phyloP scores from a whole-genome alignment of 2,888 invertebrate genomes.

The Polia nebulosa region DNA sequence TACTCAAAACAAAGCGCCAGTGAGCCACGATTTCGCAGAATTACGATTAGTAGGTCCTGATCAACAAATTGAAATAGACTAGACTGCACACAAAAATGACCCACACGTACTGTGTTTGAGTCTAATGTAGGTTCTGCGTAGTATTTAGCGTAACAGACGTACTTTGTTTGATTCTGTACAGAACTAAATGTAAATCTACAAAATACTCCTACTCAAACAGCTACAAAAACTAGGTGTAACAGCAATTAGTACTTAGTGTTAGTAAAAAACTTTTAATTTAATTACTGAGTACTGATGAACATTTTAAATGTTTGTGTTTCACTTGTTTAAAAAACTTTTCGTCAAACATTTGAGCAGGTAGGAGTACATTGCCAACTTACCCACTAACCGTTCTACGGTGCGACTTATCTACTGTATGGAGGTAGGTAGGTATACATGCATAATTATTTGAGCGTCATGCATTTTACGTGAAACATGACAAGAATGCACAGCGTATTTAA shows the following conservation, averaged over 20 bases:
- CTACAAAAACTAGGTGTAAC: not conserved
- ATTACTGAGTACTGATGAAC: not conserved
- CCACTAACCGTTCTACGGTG: slow-evolving; percentile 22
- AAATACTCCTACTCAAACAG: not conserved
- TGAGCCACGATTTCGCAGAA: slow-evolving; percentile 26
- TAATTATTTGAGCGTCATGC: slow-evolving; percentile 43
- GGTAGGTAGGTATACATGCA: slow-evolving; percentile 7
- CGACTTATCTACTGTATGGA: slow-evolving; percentile 50
- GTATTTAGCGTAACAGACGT: not conserved
- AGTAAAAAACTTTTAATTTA: not conserved
- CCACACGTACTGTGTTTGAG: not conserved
- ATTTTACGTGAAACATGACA: slow-evolving; percentile 44
- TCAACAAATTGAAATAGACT: slow-evolving; percentile 24
- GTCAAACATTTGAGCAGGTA: slow-evolving; percentile 8
- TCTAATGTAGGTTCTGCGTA: not conserved
- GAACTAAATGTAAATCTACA: not conserved
- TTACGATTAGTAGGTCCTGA: slow-evolving; percentile 10
- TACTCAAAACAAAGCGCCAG: slow-evolving; percentile 23
- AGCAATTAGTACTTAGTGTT: not conserved
- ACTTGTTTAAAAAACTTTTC: slow-evolving; percentile 1
- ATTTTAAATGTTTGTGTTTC: not conserved
- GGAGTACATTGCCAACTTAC: not conserved
- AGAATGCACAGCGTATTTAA: slow-evolving; percentile 40
- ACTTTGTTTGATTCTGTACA: not conserved
- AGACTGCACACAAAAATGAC: slow-evolving; percentile 13